Evolutionary conservation across 2,113 vertebrate species (phyloP).

Genomic region (Toxotes jaculatrix): DNA sequence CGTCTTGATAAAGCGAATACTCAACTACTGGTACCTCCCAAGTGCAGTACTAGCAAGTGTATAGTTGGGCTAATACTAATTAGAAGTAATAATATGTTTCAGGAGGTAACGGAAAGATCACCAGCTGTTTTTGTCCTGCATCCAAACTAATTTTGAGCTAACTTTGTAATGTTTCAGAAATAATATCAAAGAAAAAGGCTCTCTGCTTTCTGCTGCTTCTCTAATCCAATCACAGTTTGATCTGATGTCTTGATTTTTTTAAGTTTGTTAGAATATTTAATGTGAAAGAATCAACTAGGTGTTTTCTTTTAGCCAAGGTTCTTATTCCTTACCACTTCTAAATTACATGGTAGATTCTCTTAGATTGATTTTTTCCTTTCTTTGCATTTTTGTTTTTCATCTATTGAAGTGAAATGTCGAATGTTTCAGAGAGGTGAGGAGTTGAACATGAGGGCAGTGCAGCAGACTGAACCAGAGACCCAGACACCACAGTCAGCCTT

Average conservation of each 20-base stretch:
- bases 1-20: neutral
- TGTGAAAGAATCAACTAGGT: neutral
- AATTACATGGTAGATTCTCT: neutral
- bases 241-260: neutral
- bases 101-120: too few relatives aligned
- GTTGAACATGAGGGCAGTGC: slow-evolving; percentile 92
- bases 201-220: too few relatives aligned
- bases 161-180: neutral
- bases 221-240: too few relatives aligned
- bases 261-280: neutral
- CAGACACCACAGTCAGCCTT: slow-evolving; percentile 95
- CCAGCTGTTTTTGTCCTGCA: too few relatives aligned
- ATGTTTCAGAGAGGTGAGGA: slow-evolving; percentile 88
- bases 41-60: neutral
- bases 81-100: neutral
- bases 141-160: too few relatives aligned
- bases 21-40: neutral
- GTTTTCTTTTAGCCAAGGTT: too few relatives aligned
- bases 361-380: neutral
- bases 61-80: neutral
- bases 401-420: neutral
- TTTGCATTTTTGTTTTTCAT: neutral
- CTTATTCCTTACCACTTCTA: neutral
- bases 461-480: slow-evolving; percentile 90
- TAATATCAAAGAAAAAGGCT: neutral